Percentiles rank a stretch among this genome's conserved stretches.
phyloP scores from a whole-genome alignment of 2,888 invertebrate species.

The Boloria euphrosyne region DNA sequence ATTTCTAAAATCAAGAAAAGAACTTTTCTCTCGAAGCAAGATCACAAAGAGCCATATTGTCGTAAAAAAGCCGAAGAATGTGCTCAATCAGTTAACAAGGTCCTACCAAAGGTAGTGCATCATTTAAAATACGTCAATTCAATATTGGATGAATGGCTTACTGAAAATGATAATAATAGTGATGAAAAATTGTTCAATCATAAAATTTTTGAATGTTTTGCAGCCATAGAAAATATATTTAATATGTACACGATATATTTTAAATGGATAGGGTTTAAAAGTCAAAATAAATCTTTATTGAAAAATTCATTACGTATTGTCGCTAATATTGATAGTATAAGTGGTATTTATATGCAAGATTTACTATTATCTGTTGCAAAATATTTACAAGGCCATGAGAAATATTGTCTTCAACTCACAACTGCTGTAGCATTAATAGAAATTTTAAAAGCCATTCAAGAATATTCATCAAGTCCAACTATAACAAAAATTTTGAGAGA shows the following conservation, averaged over 20 bases:
- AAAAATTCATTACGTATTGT: slow-evolving; percentile 68
- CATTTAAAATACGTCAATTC: slow-evolving; percentile 58
- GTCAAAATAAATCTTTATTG: slow-evolving; percentile 62
- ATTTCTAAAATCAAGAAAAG: slow-evolving; percentile 67
- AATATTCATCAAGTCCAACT: slow-evolving; percentile 64
- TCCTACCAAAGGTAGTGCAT: slow-evolving; percentile 61
- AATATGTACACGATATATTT: slow-evolving; percentile 82
- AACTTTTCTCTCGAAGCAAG: slow-evolving; percentile 64
- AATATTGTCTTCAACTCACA: slow-evolving; percentile 78
- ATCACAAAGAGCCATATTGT: slow-evolving; percentile 54
- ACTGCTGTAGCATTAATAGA: slow-evolving; percentile 81
- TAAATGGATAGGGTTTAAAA: slow-evolving; percentile 85
- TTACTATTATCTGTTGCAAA: slow-evolving; percentile 61
- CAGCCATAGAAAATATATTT: slow-evolving; percentile 81
- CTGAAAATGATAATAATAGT: slow-evolving; percentile 51
- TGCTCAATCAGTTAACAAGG: slow-evolving; percentile 56
- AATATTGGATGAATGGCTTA: slow-evolving; percentile 53
- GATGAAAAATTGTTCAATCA: slow-evolving; percentile 50
- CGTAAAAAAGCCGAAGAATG: slow-evolving; percentile 61
- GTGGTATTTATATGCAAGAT: slow-evolving; percentile 61
- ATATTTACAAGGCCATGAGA: slow-evolving; percentile 70
- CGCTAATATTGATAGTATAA: slow-evolving; percentile 53
- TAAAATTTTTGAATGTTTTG: slow-evolving; percentile 58
- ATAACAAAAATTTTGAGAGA: slow-evolving; percentile 70
- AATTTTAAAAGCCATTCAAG: slow-evolving; percentile 75